Evolutionary conservation across 2,888 invertebrate genomes (phyloP).

Genomic region (Tetramorium bicarinatum): DNA sequence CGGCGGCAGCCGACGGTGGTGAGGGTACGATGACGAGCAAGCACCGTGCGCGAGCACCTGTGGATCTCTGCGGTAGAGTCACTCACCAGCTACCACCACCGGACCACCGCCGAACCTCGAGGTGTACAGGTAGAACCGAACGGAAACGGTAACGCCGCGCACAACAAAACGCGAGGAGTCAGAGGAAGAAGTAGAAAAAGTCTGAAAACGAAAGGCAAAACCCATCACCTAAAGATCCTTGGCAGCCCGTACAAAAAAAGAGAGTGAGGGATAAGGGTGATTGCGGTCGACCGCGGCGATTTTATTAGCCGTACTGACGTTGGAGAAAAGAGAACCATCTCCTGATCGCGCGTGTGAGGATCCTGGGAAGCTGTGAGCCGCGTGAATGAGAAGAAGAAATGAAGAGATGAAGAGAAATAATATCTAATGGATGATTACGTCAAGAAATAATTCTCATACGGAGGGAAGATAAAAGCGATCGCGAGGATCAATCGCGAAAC

Average conservation of each 20-base stretch:
- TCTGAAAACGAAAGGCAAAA: neutral
- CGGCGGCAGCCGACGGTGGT: conserved; percentile 78
- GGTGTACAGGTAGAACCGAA: conserved; percentile 66
- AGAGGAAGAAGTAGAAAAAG: conserved; percentile 10
- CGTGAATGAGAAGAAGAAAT: conserved; percentile 5
- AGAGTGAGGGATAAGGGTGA: neutral
- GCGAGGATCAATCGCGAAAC: neutral
- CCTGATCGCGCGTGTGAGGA: neutral
- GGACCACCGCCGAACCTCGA: conserved; percentile 80
- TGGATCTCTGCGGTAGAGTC: conserved; percentile 85
- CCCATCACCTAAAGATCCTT: neutral
- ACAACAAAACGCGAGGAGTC: conserved; percentile 7
- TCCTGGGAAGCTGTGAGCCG: neutral
- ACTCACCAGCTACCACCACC: conserved; percentile 86
- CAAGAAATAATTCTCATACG: neutral
- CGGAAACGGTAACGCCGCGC: conserved; percentile 56
- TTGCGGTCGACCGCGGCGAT: conserved; percentile 15
- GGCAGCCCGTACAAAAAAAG: neutral
- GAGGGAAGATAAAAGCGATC: neutral
- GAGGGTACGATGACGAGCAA: conserved; percentile 77
- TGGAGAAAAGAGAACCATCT: neutral
- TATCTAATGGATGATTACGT: neutral
- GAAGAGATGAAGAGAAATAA: conserved; percentile 1
- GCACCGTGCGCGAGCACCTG: conserved; percentile 83
- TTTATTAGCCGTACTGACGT: neutral